A percentile compares a stretch with the other conserved stretches of the same genome.
Evolutionary conservation across 2,888 invertebrate species (phyloP).

Genomic region (Drosophila lacicola): DNA sequence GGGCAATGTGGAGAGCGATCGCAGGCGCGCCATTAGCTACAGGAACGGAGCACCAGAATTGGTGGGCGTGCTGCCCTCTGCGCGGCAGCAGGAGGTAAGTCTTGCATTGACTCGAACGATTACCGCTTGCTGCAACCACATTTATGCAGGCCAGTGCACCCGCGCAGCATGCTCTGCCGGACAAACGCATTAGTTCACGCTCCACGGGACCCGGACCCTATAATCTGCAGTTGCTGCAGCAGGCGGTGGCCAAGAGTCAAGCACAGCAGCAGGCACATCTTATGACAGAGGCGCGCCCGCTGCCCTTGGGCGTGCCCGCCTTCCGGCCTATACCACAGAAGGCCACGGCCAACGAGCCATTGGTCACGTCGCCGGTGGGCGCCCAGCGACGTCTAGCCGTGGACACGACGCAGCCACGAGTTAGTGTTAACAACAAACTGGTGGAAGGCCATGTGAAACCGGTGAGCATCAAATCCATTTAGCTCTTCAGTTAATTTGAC

Average conservation of each 20-base stretch:
- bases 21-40: slow-evolving; percentile 88
- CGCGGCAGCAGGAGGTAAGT: slow-evolving; percentile 51
- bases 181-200: slow-evolving; percentile 79
- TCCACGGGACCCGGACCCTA: slow-evolving; percentile 71
- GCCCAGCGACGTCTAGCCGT: slow-evolving; percentile 81
- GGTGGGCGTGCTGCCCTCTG: slow-evolving; percentile 81
- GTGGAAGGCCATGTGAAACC: slow-evolving; percentile 69
- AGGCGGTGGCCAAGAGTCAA: slow-evolving; percentile 46
- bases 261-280: slow-evolving; percentile 55
- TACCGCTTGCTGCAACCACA: not conserved
- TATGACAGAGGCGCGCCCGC: slow-evolving; percentile 86
- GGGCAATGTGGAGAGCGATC: slow-evolving; percentile 90
- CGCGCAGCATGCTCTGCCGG: slow-evolving; percentile 63
- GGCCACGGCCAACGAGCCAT: slow-evolving; percentile 32
- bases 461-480: slow-evolving; percentile 37
- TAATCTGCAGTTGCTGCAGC: slow-evolving; percentile 62
- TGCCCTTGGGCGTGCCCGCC: slow-evolving; percentile 89
- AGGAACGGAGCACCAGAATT: slow-evolving; percentile 86
- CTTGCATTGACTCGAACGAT: not conserved
- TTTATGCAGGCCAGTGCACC: slow-evolving; percentile 38
- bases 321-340: slow-evolving; percentile 92
- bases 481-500: not conserved
- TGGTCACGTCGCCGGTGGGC: not conserved
- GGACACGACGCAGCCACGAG: slow-evolving; percentile 75
- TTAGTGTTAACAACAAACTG: slow-evolving; percentile 79